Evolutionary conservation across 1,140 invertebrate species (phyloP).

Genomic region (Drosophila ogumai): DNA sequence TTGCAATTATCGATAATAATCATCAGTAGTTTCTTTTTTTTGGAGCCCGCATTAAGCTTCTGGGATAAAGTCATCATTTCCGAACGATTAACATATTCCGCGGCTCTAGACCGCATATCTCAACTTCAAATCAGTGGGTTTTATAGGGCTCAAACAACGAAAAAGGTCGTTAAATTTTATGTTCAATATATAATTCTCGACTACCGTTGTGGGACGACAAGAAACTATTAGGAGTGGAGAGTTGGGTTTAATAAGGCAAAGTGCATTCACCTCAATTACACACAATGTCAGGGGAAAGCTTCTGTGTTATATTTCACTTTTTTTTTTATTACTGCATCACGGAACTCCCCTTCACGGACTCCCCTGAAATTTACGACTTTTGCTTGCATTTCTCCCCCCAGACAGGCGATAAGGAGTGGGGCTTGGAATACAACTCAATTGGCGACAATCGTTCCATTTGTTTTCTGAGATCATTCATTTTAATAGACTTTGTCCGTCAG

Average conservation of each 20-base stretch:
- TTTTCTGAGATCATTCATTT: constrained; percentile 60
- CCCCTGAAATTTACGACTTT: constrained; percentile 31
- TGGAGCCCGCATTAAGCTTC: background rate
- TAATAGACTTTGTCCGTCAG: constrained; percentile 50
- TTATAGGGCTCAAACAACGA: constrained; percentile 24
- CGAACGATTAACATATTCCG: constrained; percentile 33
- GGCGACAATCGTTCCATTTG: constrained; percentile 63
- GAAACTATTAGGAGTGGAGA: background rate
- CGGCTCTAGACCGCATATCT: constrained; percentile 15
- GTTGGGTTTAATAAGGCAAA: constrained; percentile 15
- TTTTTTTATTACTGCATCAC: constrained; percentile 11
- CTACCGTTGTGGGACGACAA: constrained; percentile 18
- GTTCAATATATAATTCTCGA: constrained; percentile 19
- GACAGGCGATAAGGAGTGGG: constrained; percentile 44
- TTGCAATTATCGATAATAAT: constrained; percentile 60
- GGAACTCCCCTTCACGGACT: constrained; percentile 8
- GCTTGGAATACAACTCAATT: constrained; percentile 48
- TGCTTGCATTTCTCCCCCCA: constrained; percentile 25
- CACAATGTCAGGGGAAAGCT: constrained; percentile 21
- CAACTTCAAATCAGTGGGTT: constrained; percentile 12
- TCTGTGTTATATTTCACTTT: constrained; percentile 30
- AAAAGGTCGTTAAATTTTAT: constrained; percentile 28
- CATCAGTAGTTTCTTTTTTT: constrained; percentile 6
- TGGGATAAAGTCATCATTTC: constrained; percentile 33
- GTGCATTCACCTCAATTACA: constrained; percentile 56